Evolutionary conservation across 2,888 invertebrate species (phyloP), one percentile per base, ranked within the genome.

Genomic region (Elegia similella): DNA sequence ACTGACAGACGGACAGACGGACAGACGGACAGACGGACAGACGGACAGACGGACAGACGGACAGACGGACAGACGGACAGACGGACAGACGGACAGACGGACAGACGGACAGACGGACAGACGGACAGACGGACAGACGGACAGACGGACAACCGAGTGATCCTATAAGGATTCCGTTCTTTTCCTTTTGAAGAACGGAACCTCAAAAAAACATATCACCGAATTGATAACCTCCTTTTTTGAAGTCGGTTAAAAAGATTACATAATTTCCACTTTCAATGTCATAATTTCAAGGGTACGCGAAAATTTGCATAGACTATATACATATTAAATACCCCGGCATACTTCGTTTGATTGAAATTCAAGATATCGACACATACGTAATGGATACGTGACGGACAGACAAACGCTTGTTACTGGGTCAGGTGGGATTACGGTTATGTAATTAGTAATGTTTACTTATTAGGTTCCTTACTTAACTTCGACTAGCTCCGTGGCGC

Each of bases 31-130:
- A 15, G 30, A 12, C 32, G 42, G 8, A 16, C 30, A 48, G 17
- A 55, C 34, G 48, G 43, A 42, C 30, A 44, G 56, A 63, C 30
- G n/a, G 42, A 30, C n/a, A 34, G 30, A 48, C 29, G 42, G 23
- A 55, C 43, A 16, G 54, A 32, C 57, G 34, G 48, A 50, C 52
- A 55, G 43, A 43, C 43, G 15, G 43, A 43, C 43, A 43, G 43
- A 43, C 43, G 15, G 43, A 43, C 43, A 43, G 43, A 43, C 43
- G 15, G 43, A 43, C 5, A 43, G 43, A 43, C 43, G 15, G 43
- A 43, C 43, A 43, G 43, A 43, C 43, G 15, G 43, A 43, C 43
- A 43, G 43, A 43, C 43, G 15, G 43, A 43, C 43, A 43, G 43
- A 43, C 43, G 15, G 43, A 43, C 43, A 43, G 43, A 43, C 43